Evolutionary conservation across 2,797 vertebrate genomes (phyloP).

Genomic region (Urosaurus nigricauda): DNA sequence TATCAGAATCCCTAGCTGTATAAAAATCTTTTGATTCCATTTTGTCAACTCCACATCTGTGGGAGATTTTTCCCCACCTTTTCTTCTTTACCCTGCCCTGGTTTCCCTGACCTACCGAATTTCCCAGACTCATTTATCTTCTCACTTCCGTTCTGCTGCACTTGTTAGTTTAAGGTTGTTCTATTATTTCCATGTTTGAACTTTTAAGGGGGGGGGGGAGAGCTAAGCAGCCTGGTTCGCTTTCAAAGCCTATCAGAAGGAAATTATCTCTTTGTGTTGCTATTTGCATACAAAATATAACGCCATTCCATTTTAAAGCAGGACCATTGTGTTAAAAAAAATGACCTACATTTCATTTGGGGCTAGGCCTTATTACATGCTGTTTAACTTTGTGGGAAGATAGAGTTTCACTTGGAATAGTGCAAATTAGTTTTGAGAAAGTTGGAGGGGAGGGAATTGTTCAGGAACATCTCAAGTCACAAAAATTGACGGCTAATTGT

Average conservation of each 20-base stretch:
- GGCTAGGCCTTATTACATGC: constrained; percentile 29
- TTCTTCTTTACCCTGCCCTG: constrained; percentile 31
- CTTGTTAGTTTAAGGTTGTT: constrained; percentile 31
- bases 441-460: background rate
- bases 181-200: constrained; percentile 56
- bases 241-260: constrained; percentile 51
- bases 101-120: constrained; percentile 44
- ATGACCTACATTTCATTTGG: constrained; percentile 67
- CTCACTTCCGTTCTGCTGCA: constrained; percentile 49
- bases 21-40: constrained; percentile 47
- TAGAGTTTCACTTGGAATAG: constrained; percentile 21
- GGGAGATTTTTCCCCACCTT: background rate
- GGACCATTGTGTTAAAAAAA: constrained; percentile 47
- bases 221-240: constrained; percentile 33
- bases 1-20: constrained; percentile 46
- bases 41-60: background rate
- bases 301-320: constrained; percentile 44
- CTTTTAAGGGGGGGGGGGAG: background rate
- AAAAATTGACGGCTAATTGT: constrained; percentile 41
- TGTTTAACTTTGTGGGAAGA: constrained; percentile 54
- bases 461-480: constrained; percentile 16
- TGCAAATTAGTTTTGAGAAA: constrained; percentile 55
- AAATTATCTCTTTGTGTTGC: constrained; percentile 42
- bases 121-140: constrained; percentile 53
- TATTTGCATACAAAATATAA: constrained; percentile 61